Base-by-base conservation (phyloP, 2,113 vertebrate genomes). In the Paratilapia polleni region DNA sequence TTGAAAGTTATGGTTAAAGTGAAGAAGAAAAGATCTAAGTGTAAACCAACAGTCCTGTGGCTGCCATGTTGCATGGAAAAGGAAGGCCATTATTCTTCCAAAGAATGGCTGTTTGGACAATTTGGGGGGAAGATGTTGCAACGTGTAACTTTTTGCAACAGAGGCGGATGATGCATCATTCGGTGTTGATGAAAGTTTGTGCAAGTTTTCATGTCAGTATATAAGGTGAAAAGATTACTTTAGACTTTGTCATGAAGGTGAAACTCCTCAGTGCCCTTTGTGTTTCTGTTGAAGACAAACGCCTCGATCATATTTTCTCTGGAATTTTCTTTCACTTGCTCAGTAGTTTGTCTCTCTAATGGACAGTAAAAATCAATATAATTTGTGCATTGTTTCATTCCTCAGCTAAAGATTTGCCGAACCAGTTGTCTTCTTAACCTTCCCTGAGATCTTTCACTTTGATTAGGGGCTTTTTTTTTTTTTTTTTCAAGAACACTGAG, bases 21-120 rank as follows among this genome's bases (percentile, higher is more conserved):
- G 31, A 62, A 76, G 13, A 88, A 22, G 31, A 73, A 52, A 73
- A 73, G 47, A 52, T 26, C 26, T 1, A 3, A 57, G 38, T 80
- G 63, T 66, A 57, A 77, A 87, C 59, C 31, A 78, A 63, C 11
- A 28, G 4, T 56, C 26, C 26, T 43, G 47, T 61, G 60, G 34
- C 28, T 41, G 28, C 43, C 19, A 20, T 66, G 62, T 31, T 58
- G 7, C 22, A 13, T 52, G 24, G 24, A 20, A 60, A 28, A 49
- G 70, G 73, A 86, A 66, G 22, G 3, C 28, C 43, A 61, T 6
- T 41, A 15, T 62, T 19, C 28, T 76, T 83, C 13, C 77, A 26
- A 73, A 57, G 14, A 73, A 43, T 24, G 19, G 15, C 36, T 83
- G 78, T 85, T 89, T 54, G 47, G 43, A 78, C 19, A 11, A 36